phyloP scores from a whole-genome alignment of 2,888 invertebrate species.

The Holacanthella duospinosa region DNA sequence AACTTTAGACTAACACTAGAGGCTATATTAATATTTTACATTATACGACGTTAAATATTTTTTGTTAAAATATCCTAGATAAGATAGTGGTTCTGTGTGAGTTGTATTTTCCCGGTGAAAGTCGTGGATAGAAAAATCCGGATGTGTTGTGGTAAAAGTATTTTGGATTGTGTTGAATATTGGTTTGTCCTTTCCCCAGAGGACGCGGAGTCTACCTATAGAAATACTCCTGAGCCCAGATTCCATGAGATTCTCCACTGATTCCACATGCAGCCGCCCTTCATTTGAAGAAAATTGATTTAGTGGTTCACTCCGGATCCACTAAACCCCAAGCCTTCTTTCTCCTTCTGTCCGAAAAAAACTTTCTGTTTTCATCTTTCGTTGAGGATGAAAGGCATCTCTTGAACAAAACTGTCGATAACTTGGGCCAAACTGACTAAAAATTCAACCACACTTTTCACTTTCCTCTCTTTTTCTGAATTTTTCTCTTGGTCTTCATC shows the following conservation, averaged over 20 bases:
- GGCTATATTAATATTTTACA: too few relatives aligned
- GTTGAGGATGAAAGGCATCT: background rate
- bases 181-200: background rate
- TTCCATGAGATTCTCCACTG: background rate
- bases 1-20: too few relatives aligned
- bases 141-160: slow-evolving; percentile 6
- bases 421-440: background rate
- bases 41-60: too few relatives aligned
- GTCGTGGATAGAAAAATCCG: background rate
- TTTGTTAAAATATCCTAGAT: too few relatives aligned
- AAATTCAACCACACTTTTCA: background rate
- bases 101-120: background rate
- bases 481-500: background rate
- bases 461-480: background rate
- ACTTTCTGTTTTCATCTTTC: background rate
- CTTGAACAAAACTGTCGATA: background rate
- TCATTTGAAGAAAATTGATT: slow-evolving; percentile 15
- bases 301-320: slow-evolving; percentile 1
- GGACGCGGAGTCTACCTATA: too few relatives aligned
- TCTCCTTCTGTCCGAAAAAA: too few relatives aligned
- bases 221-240: background rate
- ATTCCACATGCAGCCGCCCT: slow-evolving; percentile 5
- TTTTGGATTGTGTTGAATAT: background rate
- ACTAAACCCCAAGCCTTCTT: background rate
- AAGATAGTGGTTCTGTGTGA: too few relatives aligned